Evolutionary conservation across 1,140 invertebrate genomes (phyloP), one percentile per base, ranked within the genome.

Genomic region (Frieseomelitta varia): DNA sequence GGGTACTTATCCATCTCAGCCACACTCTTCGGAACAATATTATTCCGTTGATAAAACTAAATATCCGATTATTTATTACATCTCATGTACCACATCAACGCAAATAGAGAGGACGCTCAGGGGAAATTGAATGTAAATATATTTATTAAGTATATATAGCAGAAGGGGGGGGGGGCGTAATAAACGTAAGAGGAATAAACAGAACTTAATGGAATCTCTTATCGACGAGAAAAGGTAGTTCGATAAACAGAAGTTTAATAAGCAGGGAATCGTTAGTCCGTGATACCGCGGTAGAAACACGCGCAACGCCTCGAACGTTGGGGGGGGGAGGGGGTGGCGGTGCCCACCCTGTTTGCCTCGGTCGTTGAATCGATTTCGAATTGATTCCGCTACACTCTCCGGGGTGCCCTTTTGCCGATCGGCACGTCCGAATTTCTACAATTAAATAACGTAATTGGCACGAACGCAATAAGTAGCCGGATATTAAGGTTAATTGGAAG

Each of bases 401-500:
- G 21, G 63, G 55, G 53, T 34, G 30, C 15, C 53, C 53, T 78
- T 68, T 17, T 27, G 65, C 63, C 82, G 39, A 79, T 80, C 78
- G 77, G 58, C 51, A 72, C 56, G 53, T 80, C 58, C 34, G 61
- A 84, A 84, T 85, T 81, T 74, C 79, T 81, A 68, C 80, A 81
- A 81, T 85, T 65, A 34, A 30, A 63, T 30, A 72, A 53, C 12
- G 71, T 84, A 86, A 86, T 86, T 83, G 81, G 85, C 81, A 47
- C 67, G 82, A 56, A 73, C 75, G 78, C 56, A 27, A 69, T 75
- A 81, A 85, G 81, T 72, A 74, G 53, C 77, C 55, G 55, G 85
- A 88, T 86, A 79, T 86, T 88, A 78, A 77, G 85, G 77, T 86
- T 88, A 86, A 88, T 88, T 88, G 78, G 81, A 80, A 81, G 68